Evolutionary conservation across 2,797 vertebrate species (phyloP), one percentile per base, ranked within the genome.

Genomic region (Sylvia borin): DNA sequence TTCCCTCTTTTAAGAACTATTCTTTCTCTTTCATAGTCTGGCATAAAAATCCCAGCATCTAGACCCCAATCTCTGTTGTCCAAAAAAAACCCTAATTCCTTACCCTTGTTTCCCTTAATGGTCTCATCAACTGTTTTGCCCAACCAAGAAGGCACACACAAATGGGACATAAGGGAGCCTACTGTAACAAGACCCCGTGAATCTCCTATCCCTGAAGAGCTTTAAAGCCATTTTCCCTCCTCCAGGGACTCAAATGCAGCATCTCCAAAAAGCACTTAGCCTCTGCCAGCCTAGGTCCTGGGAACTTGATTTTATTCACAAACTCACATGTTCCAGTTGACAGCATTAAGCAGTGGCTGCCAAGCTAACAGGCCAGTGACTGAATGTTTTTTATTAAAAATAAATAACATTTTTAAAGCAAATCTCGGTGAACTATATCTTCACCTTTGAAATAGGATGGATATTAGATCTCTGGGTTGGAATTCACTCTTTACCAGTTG

Each of bases 241-340:
- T 94, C 88, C 27, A 55, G 88, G 71, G 86, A 92, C 61, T 83
- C 87, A 90, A 95, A 92, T 0, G 4, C 95, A 78, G 73, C 38
- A 88, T 96, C 94, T 94, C 88, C 86, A 94, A 95, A 90, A 94
- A 75, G 78, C 50, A 80, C 90, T 96, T 95, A 96, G 88, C 88
- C 92, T 96, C 88, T 96, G 93, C 96, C 97, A 97, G 92, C 89
- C 91, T 94, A 91, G 96, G 95, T 96, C 97, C 97, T 97, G 97
- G 97, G 97, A 97, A 97, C 91, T 94, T 91, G 83, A 94, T 71
- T 94, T 96, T 93, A 92, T 97, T 97, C 90, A 80, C 95, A 95
- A 96, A 96, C 71, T 97, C 90, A 96, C 76, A 96, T 94, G 93
- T 95, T 95, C 89, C 78, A 97, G 76, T 71, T 95, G 95, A 97